These are phyloP conservation scores for Orientallactaga bullata DNA, from an alignment of 2,113 vertebrate genomes.

Conservation along the genomic window DNA sequence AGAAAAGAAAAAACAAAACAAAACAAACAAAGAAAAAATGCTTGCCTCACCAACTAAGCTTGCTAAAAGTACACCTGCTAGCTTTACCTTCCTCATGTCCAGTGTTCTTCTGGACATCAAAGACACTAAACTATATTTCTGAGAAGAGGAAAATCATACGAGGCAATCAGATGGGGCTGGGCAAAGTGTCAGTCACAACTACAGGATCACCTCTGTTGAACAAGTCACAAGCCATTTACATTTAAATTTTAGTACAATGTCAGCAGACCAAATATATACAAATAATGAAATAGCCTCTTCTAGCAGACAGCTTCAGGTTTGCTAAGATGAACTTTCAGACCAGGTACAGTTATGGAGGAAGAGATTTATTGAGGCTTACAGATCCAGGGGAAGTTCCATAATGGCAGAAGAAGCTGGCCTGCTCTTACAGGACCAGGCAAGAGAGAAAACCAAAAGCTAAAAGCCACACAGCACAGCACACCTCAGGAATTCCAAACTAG, in stretches of 20 bases:
- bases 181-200: neutral
- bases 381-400: no score
- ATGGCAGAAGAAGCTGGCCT: no score
- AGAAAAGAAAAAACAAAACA: no score
- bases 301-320: no score
- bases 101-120: neutral
- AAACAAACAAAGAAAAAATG: no score
- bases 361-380: no score
- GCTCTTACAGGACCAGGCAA: no score
- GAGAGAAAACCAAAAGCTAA: no score
- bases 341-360: no score
- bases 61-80: neutral
- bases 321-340: no score
- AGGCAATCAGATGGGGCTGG: neutral
- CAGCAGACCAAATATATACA: neutral
- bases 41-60: neutral
- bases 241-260: neutral
- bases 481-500: no score
- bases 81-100: neutral
- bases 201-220: neutral
- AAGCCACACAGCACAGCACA: no score
- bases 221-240: neutral
- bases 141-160: neutral
- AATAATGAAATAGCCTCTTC: neutral
- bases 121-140: neutral